Percentiles rank a stretch among this genome's conserved stretches.
Conservation (phyloP, 2,888 invertebrate species). For the Bursaphelenchus okinawaensis region DNA sequence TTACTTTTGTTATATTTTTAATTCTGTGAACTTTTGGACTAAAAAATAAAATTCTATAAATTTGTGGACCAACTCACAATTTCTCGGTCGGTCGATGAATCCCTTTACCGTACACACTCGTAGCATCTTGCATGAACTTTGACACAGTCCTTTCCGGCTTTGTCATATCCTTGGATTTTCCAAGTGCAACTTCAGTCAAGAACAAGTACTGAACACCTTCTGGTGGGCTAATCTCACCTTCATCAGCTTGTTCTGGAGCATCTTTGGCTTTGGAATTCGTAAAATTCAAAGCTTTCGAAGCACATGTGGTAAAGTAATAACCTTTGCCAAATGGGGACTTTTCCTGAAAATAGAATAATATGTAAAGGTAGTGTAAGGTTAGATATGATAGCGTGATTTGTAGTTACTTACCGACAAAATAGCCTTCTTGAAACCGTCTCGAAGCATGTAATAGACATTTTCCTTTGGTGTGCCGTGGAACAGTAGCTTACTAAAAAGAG, state of each 20-base stretch:
- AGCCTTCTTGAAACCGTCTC: neutral
- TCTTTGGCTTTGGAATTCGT: neutral
- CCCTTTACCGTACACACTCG: neutral
- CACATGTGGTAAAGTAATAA: slow-evolving; percentile 6
- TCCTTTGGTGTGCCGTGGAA: slow-evolving; percentile 2
- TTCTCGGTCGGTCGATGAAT: slow-evolving; percentile 7
- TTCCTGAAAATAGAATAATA: slow-evolving; percentile 4
- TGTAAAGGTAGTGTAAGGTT: no score
- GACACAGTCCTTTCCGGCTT: neutral
- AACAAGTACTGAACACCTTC: neutral
- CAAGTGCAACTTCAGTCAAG: slow-evolving; percentile 5
- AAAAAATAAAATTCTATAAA: neutral
- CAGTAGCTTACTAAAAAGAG: slow-evolving; percentile 8
- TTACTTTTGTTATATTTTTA: neutral
- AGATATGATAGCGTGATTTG: no score
- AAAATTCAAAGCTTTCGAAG: slow-evolving; percentile 5
- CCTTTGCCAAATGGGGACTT: neutral
- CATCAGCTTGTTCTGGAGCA: slow-evolving; percentile 1
- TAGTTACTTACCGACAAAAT: slow-evolving; percentile 7
- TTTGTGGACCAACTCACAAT: neutral
- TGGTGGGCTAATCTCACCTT: neutral
- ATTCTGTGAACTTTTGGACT: neutral
- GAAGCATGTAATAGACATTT: neutral
- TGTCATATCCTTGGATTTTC: slow-evolving; percentile 1
- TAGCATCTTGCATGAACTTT: neutral